Base-by-base conservation (phyloP, 2,888 invertebrate genomes). In the Sphinx pinastri region DNA sequence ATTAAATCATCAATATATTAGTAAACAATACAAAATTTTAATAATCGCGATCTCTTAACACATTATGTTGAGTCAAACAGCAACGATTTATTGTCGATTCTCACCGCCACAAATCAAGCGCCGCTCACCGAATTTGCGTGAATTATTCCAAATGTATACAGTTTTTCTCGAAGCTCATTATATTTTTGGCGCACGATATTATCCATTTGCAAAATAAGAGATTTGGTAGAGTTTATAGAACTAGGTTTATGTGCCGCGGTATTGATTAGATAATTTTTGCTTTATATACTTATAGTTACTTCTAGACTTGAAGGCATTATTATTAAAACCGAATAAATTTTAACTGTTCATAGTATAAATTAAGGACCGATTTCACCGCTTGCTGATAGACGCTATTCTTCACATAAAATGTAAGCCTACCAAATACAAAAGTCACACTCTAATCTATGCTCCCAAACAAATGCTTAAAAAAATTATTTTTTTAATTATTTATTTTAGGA, bases 31-130 rank as follows among this genome's bases (percentile, higher is more conserved):
- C 4, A 38, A 38, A 51, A 51, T 51, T 47, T 47, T 7, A 16
- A 51, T 19, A 66, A 55, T 54, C 45, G 47, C 59, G 19, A 68
- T 25, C 13, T 47, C 70, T 80, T 83, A 72, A 72, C 74, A 73
- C 75, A 75, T 47, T 63, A 47, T 63, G 45, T 16, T 16, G 73
- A 79, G 78, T 71, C 81, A 82, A 80, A 76, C 38, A 79, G 79
- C 77, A 78, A 81, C 87, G 89, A 91, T 91, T 90, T 91, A 91
- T 89, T 81, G 85, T 82, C 84, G 84, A 84, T 87, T 88, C 86
- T 77, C 81, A 78, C 78, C 75, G 83, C 88, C 81, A 91, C 91
- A 90, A 91, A 91, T 91, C 91, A 91, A 89, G 84, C 75, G 79
- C 78, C 76, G 81, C 84, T 85, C 88, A 88, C 89, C 79, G 86